Base-by-base conservation (phyloP, 2,888 invertebrate genomes). In the Dorcus hopei region DNA sequence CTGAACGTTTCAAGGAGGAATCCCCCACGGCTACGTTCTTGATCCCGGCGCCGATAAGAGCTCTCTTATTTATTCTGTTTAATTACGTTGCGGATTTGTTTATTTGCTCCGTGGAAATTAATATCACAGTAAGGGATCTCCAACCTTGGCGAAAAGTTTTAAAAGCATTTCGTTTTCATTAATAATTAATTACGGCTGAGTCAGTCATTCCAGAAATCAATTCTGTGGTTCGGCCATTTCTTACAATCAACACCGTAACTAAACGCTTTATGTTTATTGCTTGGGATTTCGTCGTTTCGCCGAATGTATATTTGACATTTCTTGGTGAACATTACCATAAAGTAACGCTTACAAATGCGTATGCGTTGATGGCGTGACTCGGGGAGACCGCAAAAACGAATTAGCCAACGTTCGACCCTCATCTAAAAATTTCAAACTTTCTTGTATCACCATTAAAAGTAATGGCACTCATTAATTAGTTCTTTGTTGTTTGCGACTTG, bases 381-480 rank as follows among this genome's bases (percentile, higher is more conserved):
- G 16, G 16, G 9, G 16, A 53, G 33, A 38, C 23, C 45, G 38
- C 14, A 38, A 38, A 45, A 38, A 45, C 41, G 50, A 19, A 19
- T 45, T 52, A 19, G 43, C 26, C n/a, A 52, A 51, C 52, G 26
- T 55, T 53, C 42, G 54, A 52, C 47, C 50, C 52, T 38, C 55
- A 55, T 61, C 56, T 47, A 58, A 62, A 60, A 49, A 52, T 53
- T 57, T 57, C 49, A 61, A 57, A 58, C 57, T 60, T 61, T 64
- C 63, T 49, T 50, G 52, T 55, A 54, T 62, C 60, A 47, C 60
- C 55, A 64, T 64, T 62, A 60, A 61, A 58, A 47, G 54, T 64
- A 64, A 64, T 60, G 58, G 57, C 57, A 49, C 57, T 62, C 62
- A 64, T 64, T 64, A 62, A 61, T 64, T 62, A 64, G 57, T 38